Conservation (phyloP, 2,797 vertebrate species). For the Todus mexicanus region DNA sequence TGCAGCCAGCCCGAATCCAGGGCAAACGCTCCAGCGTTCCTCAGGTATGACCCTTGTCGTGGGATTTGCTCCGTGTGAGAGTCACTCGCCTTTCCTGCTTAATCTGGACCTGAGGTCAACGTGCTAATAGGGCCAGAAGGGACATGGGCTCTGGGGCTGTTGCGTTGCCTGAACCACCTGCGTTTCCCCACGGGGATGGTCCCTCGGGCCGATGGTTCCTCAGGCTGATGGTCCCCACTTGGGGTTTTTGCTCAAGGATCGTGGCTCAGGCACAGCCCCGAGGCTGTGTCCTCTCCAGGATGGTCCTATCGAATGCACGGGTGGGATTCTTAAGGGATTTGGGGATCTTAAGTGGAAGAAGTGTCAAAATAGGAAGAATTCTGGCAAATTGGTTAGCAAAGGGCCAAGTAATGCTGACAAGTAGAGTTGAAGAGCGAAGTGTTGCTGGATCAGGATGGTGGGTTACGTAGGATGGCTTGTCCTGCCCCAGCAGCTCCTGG, state of each 20-base stretch:
- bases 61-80: background rate
- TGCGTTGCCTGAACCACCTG: rapidly evolving
- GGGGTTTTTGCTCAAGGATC: background rate
- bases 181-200: background rate
- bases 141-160: too few species aligned
- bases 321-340: background rate
- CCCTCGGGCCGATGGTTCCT: background rate
- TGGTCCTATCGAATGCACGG: rapidly evolving
- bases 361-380: slow-evolving; percentile 22
- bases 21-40: background rate
- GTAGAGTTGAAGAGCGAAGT: background rate
- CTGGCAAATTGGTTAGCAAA: slow-evolving; percentile 21
- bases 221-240: too few species aligned
- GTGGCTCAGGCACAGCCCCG: background rate
- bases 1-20: slow-evolving; percentile 10
- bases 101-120: rapidly evolving
- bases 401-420: background rate
- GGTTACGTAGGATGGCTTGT: background rate
- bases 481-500: background rate
- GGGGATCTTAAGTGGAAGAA: background rate
- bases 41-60: background rate
- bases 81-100: background rate
- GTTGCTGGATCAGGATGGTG: background rate
- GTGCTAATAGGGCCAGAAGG: background rate
- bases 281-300: background rate